A percentile compares a stretch with the other conserved stretches of the same genome.
Conservation (phyloP, 2,113 vertebrate species). For the Gambusia holbrooki region DNA sequence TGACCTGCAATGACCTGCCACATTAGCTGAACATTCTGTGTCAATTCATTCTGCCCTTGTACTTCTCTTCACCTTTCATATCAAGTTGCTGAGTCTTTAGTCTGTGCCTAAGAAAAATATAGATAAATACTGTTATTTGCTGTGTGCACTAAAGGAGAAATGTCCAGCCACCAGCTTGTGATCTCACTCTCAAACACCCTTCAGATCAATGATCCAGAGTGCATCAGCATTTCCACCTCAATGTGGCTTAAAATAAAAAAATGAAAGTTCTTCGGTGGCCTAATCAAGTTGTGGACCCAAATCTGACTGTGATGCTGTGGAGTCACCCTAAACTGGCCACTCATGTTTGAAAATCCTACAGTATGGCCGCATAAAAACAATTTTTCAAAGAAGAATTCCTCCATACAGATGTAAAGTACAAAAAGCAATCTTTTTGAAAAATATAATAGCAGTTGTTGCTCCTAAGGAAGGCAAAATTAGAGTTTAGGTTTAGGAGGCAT, state of each 20-base stretch:
- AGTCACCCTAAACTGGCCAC: background rate
- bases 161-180: no score
- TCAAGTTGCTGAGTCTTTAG: background rate
- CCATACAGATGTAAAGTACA: background rate
- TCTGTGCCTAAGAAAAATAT: background rate
- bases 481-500: background rate
- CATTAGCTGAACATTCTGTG: background rate
- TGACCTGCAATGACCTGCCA: conserved; percentile 4
- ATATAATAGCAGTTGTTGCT: background rate
- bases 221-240: background rate
- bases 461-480: no score
- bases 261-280: background rate
- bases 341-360: background rate
- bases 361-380: background rate
- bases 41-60: conserved; percentile 1
- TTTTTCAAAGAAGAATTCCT: background rate
- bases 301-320: background rate
- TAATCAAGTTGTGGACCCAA: background rate
- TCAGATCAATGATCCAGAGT: background rate
- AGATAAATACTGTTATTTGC: background rate
- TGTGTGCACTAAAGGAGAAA: background rate
- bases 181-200: background rate
- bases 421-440: background rate
- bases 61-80: background rate
- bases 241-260: background rate